Evolutionary conservation across 2,797 vertebrate genomes (phyloP).

Genomic region (Gallinago nigripennis): DNA sequence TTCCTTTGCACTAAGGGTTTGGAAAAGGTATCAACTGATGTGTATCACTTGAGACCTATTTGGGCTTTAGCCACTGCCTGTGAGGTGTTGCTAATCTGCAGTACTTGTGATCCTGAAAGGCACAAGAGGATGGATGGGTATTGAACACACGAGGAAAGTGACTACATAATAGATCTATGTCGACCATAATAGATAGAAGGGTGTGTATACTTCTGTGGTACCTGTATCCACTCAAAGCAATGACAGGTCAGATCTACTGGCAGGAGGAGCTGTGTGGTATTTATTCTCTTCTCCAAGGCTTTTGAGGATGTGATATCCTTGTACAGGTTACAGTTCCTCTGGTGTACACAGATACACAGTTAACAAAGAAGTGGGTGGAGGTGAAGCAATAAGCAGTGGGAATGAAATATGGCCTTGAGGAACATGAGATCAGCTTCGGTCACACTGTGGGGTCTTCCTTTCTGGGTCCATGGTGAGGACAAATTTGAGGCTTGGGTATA

Average conservation of each 20-base stretch:
- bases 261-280: neutral
- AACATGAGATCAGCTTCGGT: neutral
- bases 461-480: neutral
- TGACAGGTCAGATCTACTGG: neutral
- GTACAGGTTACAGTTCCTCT: neutral
- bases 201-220: neutral
- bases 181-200: neutral
- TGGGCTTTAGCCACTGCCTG: neutral
- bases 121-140: neutral
- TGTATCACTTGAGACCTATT: neutral
- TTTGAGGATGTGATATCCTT: neutral
- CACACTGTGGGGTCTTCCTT: neutral
- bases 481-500: neutral
- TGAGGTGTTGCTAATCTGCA: neutral
- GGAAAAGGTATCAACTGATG: neutral
- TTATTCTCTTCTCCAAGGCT: neutral
- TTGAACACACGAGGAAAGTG: neutral
- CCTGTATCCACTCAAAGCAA: neutral
- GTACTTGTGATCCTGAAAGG: neutral
- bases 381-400: neutral
- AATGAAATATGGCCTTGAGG: neutral
- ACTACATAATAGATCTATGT: neutral
- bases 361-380: neutral
- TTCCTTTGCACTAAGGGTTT: neutral
- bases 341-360: too few species aligned